Evolutionary conservation across 2,888 invertebrate genomes (phyloP).

Genomic region (Desoria tigrina): DNA sequence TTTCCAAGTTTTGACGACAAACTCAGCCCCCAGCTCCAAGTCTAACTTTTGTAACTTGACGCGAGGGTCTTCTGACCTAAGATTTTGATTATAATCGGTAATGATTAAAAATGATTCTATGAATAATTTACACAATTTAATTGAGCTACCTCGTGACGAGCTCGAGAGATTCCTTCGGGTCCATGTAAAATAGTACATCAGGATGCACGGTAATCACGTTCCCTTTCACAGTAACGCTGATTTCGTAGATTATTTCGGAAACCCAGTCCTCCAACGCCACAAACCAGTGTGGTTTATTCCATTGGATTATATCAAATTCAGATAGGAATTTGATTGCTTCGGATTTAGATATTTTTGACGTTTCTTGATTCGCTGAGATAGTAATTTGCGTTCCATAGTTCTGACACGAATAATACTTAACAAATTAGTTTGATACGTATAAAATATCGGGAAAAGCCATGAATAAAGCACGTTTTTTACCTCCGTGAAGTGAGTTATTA

Average conservation of each 20-base stretch:
- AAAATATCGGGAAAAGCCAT: no score
- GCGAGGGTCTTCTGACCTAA: neutral
- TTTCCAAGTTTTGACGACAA: slow-evolving; percentile 28
- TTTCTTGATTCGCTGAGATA: slow-evolving; percentile 26
- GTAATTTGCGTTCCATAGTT: slow-evolving; percentile 15
- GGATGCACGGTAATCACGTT: slow-evolving; percentile 31
- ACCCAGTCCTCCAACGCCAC: slow-evolving; percentile 17
- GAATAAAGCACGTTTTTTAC: no score
- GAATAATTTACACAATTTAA: no score
- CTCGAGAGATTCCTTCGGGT: slow-evolving; percentile 13
- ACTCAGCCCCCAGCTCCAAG: slow-evolving; percentile 18
- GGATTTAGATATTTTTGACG: neutral
- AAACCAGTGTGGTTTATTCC: slow-evolving; percentile 20
- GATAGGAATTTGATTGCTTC: slow-evolving; percentile 14
- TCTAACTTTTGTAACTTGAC: slow-evolving; percentile 13
- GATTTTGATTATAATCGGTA: no score
- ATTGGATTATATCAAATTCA: slow-evolving; percentile 12
- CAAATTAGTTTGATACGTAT: no score
- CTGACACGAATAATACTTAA: neutral
- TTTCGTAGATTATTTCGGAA: slow-evolving; percentile 22
- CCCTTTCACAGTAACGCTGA: slow-evolving; percentile 24
- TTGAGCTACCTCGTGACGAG: no score
- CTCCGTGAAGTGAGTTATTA: slow-evolving; percentile 10
- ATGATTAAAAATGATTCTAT: no score
- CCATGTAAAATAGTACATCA: slow-evolving; percentile 27